A percentile compares a stretch with the other conserved stretches of the same genome.
phyloP scores from a whole-genome alignment of 2,888 invertebrate species.

The Lasioglossum zephyrum region DNA sequence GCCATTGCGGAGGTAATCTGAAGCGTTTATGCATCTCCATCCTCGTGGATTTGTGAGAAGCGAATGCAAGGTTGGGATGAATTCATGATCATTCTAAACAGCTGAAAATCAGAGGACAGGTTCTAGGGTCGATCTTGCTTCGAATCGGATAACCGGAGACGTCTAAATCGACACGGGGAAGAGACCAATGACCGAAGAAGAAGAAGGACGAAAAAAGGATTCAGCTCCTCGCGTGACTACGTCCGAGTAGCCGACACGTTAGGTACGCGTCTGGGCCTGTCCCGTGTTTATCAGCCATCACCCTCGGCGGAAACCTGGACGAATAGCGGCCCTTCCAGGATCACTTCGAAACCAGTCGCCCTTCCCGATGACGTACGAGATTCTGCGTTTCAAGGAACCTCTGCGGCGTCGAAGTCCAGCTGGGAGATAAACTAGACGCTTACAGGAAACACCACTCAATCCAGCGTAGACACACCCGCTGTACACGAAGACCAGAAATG shows the following conservation, averaged over 20 bases:
- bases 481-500: not conserved
- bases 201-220: constrained; percentile 29
- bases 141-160: constrained; percentile 66
- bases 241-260: constrained; percentile 69
- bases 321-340: constrained; percentile 54
- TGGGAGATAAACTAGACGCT: not conserved
- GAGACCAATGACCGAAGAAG: constrained; percentile 66
- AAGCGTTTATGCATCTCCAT: too few species aligned
- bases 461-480: not conserved
- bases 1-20: too few species aligned
- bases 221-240: constrained; percentile 71
- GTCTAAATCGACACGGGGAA: constrained; percentile 74
- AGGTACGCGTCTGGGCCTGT: constrained; percentile 68
- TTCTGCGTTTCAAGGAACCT: not conserved
- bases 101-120: not conserved
- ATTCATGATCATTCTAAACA: not conserved
- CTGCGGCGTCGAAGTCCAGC: not conserved
- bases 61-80: too few species aligned
- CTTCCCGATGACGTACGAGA: not conserved
- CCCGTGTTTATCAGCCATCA: constrained; percentile 75
- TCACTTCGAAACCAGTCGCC: not conserved
- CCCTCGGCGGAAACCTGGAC: constrained; percentile 69
- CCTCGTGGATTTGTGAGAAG: too few species aligned
- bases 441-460: not conserved
- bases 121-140: constrained; percentile 56